Evolutionary conservation across 2,797 vertebrate species (phyloP).

Genomic region (Podarcis siculus): DNA sequence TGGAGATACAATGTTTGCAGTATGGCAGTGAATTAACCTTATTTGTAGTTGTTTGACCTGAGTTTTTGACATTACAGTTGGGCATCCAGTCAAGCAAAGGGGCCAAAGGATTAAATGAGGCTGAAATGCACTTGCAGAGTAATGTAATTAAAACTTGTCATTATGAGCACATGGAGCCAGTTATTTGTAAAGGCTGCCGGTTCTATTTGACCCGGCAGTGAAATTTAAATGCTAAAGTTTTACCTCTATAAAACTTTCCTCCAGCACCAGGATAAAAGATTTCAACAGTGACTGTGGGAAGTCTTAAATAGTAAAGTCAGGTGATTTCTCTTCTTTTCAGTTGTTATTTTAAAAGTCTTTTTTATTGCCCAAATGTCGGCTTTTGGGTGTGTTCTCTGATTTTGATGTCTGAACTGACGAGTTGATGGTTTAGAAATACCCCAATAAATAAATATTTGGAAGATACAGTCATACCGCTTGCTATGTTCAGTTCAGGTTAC

Average conservation of each 20-base stretch:
- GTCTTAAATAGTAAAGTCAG: constrained; percentile 7
- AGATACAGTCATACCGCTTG: neutral
- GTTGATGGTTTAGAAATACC: too few relatives aligned
- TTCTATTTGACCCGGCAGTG: neutral
- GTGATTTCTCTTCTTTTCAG: constrained; percentile 14
- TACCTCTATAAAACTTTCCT: neutral
- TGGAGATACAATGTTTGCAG: neutral
- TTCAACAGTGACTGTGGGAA: neutral
- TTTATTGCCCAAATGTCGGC: neutral
- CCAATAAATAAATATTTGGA: too few relatives aligned
- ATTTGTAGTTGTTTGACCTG: neutral
- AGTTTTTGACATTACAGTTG: neutral
- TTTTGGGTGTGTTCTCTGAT: neutral
- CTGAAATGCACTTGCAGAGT: neutral
- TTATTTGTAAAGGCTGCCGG: neutral
- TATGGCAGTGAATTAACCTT: neutral
- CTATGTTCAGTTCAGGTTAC: too few relatives aligned
- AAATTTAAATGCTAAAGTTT: constrained; percentile 19
- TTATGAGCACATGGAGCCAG: constrained; percentile 13
- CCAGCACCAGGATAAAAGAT: constrained; percentile 24
- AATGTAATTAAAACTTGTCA: neutral
- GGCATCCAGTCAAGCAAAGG: neutral
- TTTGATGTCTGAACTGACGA: too few relatives aligned
- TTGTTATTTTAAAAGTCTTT: neutral
- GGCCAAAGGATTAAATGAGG: constrained; percentile 12